Conservation (phyloP, 2,888 invertebrate genomes). For the Nomada lathburiana region DNA sequence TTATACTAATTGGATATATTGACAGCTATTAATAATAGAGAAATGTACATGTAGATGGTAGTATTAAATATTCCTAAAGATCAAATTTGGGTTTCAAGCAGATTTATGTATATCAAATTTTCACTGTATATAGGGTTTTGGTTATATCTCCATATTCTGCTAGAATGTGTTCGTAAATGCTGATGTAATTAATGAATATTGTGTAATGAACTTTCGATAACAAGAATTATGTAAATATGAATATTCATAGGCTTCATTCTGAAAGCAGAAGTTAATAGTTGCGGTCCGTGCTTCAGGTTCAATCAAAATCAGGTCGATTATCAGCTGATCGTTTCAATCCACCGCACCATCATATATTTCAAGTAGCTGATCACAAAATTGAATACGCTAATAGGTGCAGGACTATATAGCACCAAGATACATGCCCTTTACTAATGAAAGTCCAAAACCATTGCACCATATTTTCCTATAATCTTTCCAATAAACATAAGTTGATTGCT, state of each 20-base stretch:
- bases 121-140: no score
- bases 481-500: not conserved
- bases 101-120: no score
- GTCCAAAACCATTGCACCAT: not conserved
- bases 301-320: slow-evolving; percentile 11
- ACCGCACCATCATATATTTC: not conserved
- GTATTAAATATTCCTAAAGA: no score
- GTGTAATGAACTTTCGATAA: no score
- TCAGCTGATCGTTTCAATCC: not conserved
- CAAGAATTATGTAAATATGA: not conserved
- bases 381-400: not conserved
- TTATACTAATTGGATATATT: no score
- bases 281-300: not conserved
- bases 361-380: slow-evolving; percentile 4
- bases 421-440: not conserved
- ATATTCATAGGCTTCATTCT: not conserved
- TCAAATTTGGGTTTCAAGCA: no score
- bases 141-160: no score
- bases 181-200: no score
- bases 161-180: no score
- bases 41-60: no score
- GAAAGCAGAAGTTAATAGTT: not conserved
- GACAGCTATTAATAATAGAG: no score
- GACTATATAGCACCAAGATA: not conserved
- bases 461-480: not conserved